These are phyloP conservation scores for Herpetotheres cachinnans DNA, from an alignment of 2,113 vertebrate genomes.

Conservation along the genomic window DNA sequence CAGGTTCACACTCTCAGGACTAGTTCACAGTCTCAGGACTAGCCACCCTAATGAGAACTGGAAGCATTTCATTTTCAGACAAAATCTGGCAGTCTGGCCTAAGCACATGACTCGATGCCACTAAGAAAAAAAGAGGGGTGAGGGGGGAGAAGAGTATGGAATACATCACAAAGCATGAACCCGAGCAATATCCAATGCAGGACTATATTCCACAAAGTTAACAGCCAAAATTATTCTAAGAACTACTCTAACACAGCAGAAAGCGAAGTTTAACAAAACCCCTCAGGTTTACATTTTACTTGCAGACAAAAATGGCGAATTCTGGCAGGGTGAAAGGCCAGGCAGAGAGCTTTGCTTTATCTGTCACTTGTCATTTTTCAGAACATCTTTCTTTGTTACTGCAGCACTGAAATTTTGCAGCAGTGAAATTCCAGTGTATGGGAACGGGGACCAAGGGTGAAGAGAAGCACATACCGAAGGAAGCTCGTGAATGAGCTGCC, in stretches of 20 bases:
- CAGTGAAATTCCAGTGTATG: not conserved
- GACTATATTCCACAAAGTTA: not conserved
- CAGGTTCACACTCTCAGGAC: not conserved
- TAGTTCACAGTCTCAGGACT: not conserved
- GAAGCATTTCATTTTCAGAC: not conserved
- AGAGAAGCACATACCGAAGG: not conserved
- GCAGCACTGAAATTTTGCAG: not conserved
- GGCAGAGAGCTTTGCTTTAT: not conserved
- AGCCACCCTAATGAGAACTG: not conserved
- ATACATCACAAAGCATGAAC: not conserved
- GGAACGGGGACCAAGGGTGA: not conserved
- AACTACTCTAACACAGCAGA: not conserved
- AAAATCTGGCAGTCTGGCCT: not conserved
- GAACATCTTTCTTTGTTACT: not conserved
- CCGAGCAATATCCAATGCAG: not conserved
- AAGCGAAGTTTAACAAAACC: not conserved
- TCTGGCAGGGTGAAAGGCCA: not conserved
- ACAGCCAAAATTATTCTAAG: not conserved
- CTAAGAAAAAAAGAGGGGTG: rapidly evolving
- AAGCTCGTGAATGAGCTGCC: not conserved
- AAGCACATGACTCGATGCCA: not conserved
- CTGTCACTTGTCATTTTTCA: not conserved
- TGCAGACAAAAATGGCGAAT: not conserved
- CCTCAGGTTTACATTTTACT: not conserved
- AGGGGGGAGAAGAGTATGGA: not conserved